A percentile compares a stretch with the other conserved stretches of the same genome.
phyloP scores from a whole-genome alignment of 1,140 invertebrate genomes.

The Drosophila tropicalis region DNA sequence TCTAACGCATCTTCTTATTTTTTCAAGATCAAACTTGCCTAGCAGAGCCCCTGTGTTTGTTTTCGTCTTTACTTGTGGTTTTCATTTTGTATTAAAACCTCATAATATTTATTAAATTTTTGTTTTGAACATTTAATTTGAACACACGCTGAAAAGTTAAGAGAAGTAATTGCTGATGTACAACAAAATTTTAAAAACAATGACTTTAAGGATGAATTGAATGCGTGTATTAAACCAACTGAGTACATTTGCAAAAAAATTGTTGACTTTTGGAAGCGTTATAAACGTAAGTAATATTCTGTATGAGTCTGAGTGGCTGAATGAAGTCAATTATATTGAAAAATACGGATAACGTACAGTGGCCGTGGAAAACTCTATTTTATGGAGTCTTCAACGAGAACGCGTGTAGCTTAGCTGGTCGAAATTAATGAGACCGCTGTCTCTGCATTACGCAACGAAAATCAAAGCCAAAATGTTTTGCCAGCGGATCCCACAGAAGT shows the following conservation, averaged over 20 bases:
- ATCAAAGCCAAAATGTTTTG: not conserved
- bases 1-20: too few relatives aligned
- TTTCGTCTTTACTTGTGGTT: too few relatives aligned
- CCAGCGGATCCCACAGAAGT: slow-evolving; percentile 14
- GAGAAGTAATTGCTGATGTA: too few relatives aligned
- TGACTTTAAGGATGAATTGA: slow-evolving; percentile 23
- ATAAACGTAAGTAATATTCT: slow-evolving; percentile 19
- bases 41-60: slow-evolving; percentile 8
- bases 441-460: slow-evolving; percentile 30
- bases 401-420: slow-evolving; percentile 5
- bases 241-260: slow-evolving; percentile 38
- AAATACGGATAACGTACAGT: slow-evolving; percentile 8
- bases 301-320: slow-evolving; percentile 36
- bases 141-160: slow-evolving; percentile 23
- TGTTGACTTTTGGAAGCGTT: slow-evolving; percentile 25
- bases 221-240: slow-evolving; percentile 26
- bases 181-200: slow-evolving; percentile 25
- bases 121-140: not conserved
- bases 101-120: too few relatives aligned
- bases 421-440: slow-evolving; percentile 13
- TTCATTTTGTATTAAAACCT: too few relatives aligned
- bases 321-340: slow-evolving; percentile 28
- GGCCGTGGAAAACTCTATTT: slow-evolving; percentile 36
- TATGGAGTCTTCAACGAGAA: slow-evolving; percentile 11
- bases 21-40: slow-evolving; percentile 30